Percentiles rank a stretch among this genome's conserved stretches.
Evolutionary conservation across 2,888 invertebrate genomes (phyloP).

Genomic region (Tromatobia lineatoria): DNA sequence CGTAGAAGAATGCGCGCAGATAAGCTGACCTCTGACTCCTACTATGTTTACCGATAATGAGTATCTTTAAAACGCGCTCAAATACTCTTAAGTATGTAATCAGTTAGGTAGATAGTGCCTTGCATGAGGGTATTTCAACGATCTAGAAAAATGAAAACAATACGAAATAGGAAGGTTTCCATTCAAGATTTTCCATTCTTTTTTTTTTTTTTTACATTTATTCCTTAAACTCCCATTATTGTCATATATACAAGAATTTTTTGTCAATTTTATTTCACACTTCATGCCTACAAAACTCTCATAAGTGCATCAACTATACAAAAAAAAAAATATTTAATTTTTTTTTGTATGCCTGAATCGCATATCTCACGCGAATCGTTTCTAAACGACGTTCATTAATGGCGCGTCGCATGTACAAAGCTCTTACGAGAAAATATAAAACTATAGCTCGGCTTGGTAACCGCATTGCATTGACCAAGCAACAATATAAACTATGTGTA

Average conservation of each 20-base stretch:
- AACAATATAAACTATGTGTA: conserved; percentile 35
- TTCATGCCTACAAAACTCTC: conserved; percentile 50
- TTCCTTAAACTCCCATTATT: conserved; percentile 40
- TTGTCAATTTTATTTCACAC: conserved; percentile 53
- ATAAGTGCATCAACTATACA: conserved; percentile 63
- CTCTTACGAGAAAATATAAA: conserved; percentile 46
- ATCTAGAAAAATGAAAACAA: conserved; percentile 20
- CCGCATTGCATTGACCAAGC: conserved; percentile 54
- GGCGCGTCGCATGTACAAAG: conserved; percentile 47
- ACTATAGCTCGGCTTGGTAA: conserved; percentile 51
- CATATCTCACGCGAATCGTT: background rate
- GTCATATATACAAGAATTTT: conserved; percentile 55
- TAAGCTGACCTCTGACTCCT: conserved; percentile 74
- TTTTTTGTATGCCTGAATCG: conserved; percentile 3
- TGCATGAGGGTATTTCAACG: conserved; percentile 11
- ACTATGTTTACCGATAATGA: conserved; percentile 70
- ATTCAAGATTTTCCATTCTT: conserved; percentile 4
- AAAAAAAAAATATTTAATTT: conserved; percentile 28
- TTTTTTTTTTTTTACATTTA: conserved; percentile 31
- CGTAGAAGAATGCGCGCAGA: conserved; percentile 64
- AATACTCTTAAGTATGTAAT: conserved; percentile 4
- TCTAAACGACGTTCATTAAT: conserved; percentile 15
- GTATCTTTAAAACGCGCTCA: conserved; percentile 34
- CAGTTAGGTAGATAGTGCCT: conserved; percentile 7
- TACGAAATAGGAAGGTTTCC: conserved; percentile 14